Evolutionary conservation across 92 coral and sea anemone species (phyloP), one percentile per base, ranked within the genome.

Genomic region (Porites rus): DNA sequence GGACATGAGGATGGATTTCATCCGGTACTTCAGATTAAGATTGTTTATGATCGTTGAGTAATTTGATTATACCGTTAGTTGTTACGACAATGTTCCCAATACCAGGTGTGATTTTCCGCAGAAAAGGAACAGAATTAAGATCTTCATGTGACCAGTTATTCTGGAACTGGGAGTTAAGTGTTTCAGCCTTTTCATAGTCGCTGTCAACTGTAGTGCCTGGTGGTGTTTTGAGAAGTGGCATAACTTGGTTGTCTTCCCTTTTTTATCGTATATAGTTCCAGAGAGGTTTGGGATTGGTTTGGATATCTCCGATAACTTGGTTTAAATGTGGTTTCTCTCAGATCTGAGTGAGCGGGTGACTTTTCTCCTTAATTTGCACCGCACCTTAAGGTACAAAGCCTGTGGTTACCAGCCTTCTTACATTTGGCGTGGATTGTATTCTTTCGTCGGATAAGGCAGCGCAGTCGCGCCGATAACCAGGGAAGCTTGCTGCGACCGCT

Each of bases 401-500:
- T 46, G n/a, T 46, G 64, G 64, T 77, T 67, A 52, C 69, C 74
- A 9, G 89, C 75, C 75, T 51, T 84, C 62, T 89, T 84, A 72
- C 69, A 89, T 78, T 89, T 89, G 16, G 86, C 63, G 67, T 78
- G 86, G 51, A 89, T 75, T 68, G 75, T 69, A 74, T 89, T 76
- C 62, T 84, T 89, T 59, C 87, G 53, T 10, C 89, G 71, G 67
- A 76, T 83, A 62, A 89, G 89, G 58, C 71, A 88, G 60, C 89
- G 78, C 18, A 89, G 84, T 20, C 59, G 74, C 10, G 76, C 61
- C 9, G 80, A 38, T 65, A 89, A 76, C 88, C 89, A 89, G 31
- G 89, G 92, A 64, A 89, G 87, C 72, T 89, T 89, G 31, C 84
- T 89, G n/a, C 77, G 61, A 38, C 89, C 92, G 64, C 85, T 84